Base-by-base conservation (phyloP, 2,888 invertebrate species). In the Temnothorax unifasciatus region DNA sequence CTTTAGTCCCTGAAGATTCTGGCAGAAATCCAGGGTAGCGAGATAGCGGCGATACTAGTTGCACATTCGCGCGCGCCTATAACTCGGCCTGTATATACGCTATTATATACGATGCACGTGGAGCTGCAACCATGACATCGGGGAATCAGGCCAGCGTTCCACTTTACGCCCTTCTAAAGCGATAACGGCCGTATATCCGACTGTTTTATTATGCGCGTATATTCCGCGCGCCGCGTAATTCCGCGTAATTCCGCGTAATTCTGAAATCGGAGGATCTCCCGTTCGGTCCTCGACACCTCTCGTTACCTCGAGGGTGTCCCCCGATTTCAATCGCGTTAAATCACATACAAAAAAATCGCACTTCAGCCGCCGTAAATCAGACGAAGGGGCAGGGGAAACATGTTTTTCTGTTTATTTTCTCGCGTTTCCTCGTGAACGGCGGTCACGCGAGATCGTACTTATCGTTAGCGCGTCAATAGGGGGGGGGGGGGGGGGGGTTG, bases 101-200 rank as follows among this genome's bases (percentile, higher is more conserved):
- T 88, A 83, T 29, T 29, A 29, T 29, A 29, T 85, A 87, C 86
- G 90, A 87, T 87, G 90, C 89, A 92, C 91, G 92, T 92, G 92
- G 92, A 90, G 90, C 86, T 86, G 91, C 91, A 93, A 92, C 93
- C 93, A 93, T 93, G 93, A 93, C 93, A 93, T 92, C 92, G 59
- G 86, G 84, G 92, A 94, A 93, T 92, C 93, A 93, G 94, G 94
- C 91, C 94, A 93, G 92, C 93, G 93, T 93, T 92, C 93, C 88
- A 94, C 92, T 93, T 94, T 93, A 92, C 91, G 90, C 92, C 92
- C 91, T 93, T 91, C 92, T 90, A 85, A 79, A 91, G 88, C 92
- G 89, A 92, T 91, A 91, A 92, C 92, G 88, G 90, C 88, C 89
- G 87, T 88, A 90, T 89, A 90, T 89, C 88, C 90, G 87, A 88